Base-by-base conservation (phyloP, 2,888 invertebrate genomes). In the Endomychus coccineus region DNA sequence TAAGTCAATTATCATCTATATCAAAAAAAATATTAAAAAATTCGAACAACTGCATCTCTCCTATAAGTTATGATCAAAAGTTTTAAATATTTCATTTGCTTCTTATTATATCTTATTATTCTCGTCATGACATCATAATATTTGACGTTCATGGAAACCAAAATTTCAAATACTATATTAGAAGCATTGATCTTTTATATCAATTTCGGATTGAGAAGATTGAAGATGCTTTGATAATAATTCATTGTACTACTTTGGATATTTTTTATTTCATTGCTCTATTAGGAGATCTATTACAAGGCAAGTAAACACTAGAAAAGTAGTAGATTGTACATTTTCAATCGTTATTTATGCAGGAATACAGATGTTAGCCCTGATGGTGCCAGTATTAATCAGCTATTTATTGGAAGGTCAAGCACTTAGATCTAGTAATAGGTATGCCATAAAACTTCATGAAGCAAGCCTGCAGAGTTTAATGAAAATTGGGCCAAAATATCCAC, bases 401-500 rank as follows among this genome's bases (percentile, higher is more conserved):
- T 69, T 96, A 38, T 70, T 85, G 39, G 83, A 86, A 45, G 77
- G 77, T 7, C 67, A 73, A 27, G 76, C 78, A 50, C 57, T 80
- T 22, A 71, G 71, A 48, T 68, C 71, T 24, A 67, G 74, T 17
- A 73, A 75, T 39, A 75, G 80, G 48, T 78, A 78, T 59, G 76
- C 75, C 23, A 71, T 77, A 22, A 73, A 76, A 31, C 69, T 95
- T 24, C 95, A 96, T 64, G 91, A 95, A 47, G 82, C 85, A 53
- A 86, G 90, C 44, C 74, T 97, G 49, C 82, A 87, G 49, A 85
- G 87, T 78, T 75, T 97, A 11, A 89, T 90, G 64, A 83, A 83
- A 57, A 83, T 95, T 50, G 96, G 94, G 1, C 91, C 92, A 0
- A 84, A 84, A 59, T 88, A 94, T 69, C 91, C 92, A 12, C 83